These are phyloP conservation scores for Acanthurus tractus DNA, from an alignment of 2,797 vertebrate species.

Conservation along the genomic window DNA sequence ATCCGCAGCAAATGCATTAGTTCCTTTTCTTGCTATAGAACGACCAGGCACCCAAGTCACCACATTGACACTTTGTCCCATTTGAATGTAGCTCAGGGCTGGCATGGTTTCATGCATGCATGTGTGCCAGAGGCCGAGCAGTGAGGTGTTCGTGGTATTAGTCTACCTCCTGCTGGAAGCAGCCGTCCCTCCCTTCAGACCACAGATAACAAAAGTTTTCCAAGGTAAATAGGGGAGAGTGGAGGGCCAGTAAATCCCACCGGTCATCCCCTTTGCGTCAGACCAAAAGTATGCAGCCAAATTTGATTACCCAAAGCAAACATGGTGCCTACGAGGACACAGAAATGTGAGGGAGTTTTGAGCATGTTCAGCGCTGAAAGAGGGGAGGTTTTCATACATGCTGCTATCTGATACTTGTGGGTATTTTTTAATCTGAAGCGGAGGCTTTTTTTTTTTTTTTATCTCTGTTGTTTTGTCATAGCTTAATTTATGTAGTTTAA, in stretches of 20 bases:
- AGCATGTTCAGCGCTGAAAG: constrained; percentile 7
- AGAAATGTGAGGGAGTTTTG: constrained; percentile 54
- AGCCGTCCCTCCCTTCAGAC: constrained; percentile 60
- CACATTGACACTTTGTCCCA: constrained; percentile 62
- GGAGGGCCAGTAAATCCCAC: constrained; percentile 74
- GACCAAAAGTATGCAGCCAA: constrained; percentile 76
- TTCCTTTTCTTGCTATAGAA: constrained; percentile 14
- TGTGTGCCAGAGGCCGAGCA: constrained; percentile 54
- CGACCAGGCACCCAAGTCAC: constrained; percentile 3
- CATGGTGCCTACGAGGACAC: constrained; percentile 72
- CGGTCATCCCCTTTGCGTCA: constrained; percentile 76
- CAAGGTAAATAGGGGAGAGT: constrained; percentile 77
- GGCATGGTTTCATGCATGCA: constrained; percentile 36
- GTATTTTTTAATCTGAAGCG: constrained; percentile 72
- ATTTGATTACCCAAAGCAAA: constrained; percentile 81
- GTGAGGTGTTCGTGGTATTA: constrained; percentile 75
- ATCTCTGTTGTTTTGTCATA: constrained; percentile 69
- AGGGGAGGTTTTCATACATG: constrained; percentile 29
- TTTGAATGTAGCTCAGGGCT: constrained; percentile 56
- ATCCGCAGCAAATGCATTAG: not conserved
- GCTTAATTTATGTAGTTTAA: constrained; percentile 71
- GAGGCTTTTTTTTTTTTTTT: constrained; percentile 32
- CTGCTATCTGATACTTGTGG: constrained; percentile 73
- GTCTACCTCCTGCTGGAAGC: constrained; percentile 84
- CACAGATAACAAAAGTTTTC: constrained; percentile 75